Conservation (phyloP, 1,140 invertebrate species). For the Mamestra configurata region DNA sequence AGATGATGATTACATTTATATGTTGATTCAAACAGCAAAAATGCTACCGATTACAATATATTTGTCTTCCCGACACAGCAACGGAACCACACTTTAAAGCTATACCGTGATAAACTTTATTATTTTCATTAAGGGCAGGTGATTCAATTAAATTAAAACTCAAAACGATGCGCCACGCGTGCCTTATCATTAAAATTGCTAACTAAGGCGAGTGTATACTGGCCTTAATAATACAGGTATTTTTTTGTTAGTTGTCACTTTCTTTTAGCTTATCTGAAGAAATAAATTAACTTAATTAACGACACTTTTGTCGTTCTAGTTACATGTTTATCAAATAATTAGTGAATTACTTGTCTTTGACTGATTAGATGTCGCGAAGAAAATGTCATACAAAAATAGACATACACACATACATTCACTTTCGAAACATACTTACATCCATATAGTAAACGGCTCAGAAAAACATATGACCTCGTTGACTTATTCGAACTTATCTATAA, state of each 20-base stretch:
- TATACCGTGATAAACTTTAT: conserved; percentile 60
- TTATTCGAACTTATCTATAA: too few relatives aligned
- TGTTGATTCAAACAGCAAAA: too few relatives aligned
- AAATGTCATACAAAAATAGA: background rate
- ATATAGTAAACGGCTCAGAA: too few relatives aligned
- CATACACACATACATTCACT: too few relatives aligned
- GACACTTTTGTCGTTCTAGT: background rate
- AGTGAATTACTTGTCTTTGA: background rate
- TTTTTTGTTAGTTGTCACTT: background rate
- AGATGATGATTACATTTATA: too few relatives aligned
- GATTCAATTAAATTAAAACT: conserved; percentile 58
- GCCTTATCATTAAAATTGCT: conserved; percentile 60
- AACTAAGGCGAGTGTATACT: conserved; percentile 25
- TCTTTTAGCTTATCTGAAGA: background rate
- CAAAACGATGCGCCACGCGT: conserved; percentile 58
- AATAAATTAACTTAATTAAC: conserved; percentile 21
- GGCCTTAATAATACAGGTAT: background rate
- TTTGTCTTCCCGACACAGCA: background rate
- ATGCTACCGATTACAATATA: too few relatives aligned
- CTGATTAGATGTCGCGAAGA: background rate
- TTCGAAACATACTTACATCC: too few relatives aligned
- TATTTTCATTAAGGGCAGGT: conserved; percentile 65
- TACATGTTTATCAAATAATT: background rate
- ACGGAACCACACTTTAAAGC: conserved; percentile 32
- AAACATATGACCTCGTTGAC: too few relatives aligned